Percentiles rank a stretch among this genome's conserved stretches.
phyloP scores from a whole-genome alignment of 1,140 invertebrate species.

The Yoshiicerus persimilis region DNA sequence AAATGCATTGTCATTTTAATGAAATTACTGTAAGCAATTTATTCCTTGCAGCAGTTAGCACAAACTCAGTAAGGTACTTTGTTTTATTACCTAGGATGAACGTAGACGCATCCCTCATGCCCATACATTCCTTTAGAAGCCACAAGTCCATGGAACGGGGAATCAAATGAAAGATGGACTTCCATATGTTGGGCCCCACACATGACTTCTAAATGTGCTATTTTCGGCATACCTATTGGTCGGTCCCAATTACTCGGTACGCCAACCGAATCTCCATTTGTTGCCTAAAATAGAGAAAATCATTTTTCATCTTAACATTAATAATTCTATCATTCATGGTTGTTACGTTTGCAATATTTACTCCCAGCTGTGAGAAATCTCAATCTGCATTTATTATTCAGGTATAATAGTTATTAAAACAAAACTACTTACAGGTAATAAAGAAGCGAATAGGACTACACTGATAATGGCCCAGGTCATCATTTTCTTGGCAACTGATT shows the following conservation, averaged over 20 bases:
- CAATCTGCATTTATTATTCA: too few relatives aligned
- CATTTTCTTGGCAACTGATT: background rate
- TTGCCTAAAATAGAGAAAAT: background rate
- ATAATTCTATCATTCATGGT: too few relatives aligned
- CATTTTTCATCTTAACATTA: too few relatives aligned
- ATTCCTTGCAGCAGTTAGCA: too few relatives aligned
- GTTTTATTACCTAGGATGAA: slow-evolving; percentile 70
- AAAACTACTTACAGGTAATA: background rate
- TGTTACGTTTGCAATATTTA: too few relatives aligned
- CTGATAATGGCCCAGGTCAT: slow-evolving; percentile 5
- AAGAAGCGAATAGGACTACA: background rate
- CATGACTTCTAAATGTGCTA: slow-evolving; percentile 85
- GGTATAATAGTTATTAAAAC: too few relatives aligned
- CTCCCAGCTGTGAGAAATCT: too few relatives aligned
- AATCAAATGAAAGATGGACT: slow-evolving; percentile 85
- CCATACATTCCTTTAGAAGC: slow-evolving; percentile 74
- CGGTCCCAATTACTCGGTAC: slow-evolving; percentile 5
- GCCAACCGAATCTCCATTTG: background rate
- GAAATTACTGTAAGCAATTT: background rate
- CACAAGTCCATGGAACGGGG: slow-evolving; percentile 89
- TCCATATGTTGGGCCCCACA: slow-evolving; percentile 64
- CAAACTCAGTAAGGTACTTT: too few relatives aligned
- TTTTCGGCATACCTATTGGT: slow-evolving; percentile 74
- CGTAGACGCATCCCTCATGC: slow-evolving; percentile 72
- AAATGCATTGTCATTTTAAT: background rate